Conservation (phyloP, 1,140 invertebrate genomes). For the Calliphora vicina region DNA sequence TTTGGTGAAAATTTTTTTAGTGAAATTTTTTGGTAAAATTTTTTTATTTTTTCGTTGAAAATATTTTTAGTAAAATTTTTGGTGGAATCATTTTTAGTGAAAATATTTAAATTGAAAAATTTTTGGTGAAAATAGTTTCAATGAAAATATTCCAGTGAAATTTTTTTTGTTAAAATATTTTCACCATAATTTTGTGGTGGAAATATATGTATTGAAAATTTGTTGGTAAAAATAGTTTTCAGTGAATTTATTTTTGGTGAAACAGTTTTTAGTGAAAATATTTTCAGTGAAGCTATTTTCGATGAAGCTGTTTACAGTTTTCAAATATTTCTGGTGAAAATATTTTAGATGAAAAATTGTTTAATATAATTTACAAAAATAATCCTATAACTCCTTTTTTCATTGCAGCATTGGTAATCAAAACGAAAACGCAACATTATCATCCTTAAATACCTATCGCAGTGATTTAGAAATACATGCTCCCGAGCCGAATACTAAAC, state of each 20-base stretch:
- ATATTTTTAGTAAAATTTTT: no score
- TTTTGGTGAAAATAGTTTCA: background rate
- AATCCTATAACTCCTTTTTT: background rate
- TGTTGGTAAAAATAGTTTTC: no score
- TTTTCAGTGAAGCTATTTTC: background rate
- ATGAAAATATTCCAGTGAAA: no score
- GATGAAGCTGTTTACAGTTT: no score
- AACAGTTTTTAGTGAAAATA: background rate
- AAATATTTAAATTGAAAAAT: background rate
- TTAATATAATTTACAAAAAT: no score
- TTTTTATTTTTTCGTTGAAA: background rate
- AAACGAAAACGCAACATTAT: constrained; percentile 52
- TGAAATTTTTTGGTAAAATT: background rate
- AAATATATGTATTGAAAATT: no score
- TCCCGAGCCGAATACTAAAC: constrained; percentile 63
- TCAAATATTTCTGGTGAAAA: background rate
- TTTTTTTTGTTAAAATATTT: no score
- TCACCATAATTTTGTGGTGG: no score
- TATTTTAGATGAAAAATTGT: no score
- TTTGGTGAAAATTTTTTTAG: no score
- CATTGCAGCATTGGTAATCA: constrained; percentile 53
- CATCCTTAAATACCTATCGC: constrained; percentile 66
- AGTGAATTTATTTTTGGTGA: no score
- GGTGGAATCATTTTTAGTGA: background rate
- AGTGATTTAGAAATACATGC: constrained; percentile 72